These are phyloP conservation scores for Elachura formosa DNA, from an alignment of 2,113 vertebrate species.

Conservation along the genomic window DNA sequence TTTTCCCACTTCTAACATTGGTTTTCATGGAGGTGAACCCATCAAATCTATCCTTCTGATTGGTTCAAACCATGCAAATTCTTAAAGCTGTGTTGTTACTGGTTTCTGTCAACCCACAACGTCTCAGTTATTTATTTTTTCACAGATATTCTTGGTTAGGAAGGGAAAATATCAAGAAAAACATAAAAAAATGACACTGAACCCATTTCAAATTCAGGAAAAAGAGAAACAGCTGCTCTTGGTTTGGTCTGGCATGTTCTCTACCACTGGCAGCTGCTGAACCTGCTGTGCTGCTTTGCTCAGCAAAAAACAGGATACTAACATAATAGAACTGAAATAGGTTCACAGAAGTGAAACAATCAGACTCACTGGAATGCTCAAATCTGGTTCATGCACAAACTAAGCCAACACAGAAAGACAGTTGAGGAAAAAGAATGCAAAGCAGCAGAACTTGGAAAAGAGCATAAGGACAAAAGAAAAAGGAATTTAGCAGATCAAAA, in stretches of 20 bases:
- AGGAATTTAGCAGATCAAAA: not conserved
- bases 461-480: not conserved
- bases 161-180: not conserved
- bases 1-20: too few relatives aligned
- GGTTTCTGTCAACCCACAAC: too few relatives aligned
- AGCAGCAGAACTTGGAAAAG: not conserved
- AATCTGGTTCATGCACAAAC: not conserved
- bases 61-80: too few relatives aligned
- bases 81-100: too few relatives aligned
- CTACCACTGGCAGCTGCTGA: slow-evolving; percentile 3
- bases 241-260: slow-evolving; percentile 2
- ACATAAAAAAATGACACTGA: not conserved
- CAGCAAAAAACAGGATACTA: not conserved
- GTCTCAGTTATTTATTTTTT: not conserved
- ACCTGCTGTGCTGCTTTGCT: slow-evolving; percentile 20
- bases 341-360: slow-evolving; percentile 5
- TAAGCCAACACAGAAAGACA: not conserved
- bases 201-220: not conserved
- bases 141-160: not conserved
- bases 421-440: not conserved
- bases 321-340: slow-evolving; percentile 13
- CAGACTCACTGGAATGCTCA: not conserved
- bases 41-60: too few relatives aligned
- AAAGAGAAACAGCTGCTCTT: slow-evolving; percentile 30
- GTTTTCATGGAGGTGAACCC: too few relatives aligned